Conservation (phyloP, 2,797 vertebrate genomes). For the Anguilla anguilla region DNA sequence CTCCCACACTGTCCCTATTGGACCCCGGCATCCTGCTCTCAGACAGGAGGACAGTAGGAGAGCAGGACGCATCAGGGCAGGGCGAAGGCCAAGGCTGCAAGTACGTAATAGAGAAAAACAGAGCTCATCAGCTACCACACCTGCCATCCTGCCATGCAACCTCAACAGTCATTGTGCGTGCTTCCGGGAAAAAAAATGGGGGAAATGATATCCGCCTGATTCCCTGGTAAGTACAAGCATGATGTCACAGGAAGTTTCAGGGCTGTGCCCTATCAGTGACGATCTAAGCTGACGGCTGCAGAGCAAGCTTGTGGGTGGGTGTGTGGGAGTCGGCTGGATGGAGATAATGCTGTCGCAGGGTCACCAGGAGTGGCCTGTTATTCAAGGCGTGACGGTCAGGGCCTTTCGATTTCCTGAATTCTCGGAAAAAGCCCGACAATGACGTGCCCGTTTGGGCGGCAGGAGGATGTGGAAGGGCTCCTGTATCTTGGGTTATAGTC, state of each 20-base stretch:
- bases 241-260: neutral
- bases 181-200: neutral
- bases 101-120: neutral
- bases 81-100: slow-evolving; percentile 9
- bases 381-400: slow-evolving; percentile 50
- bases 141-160: neutral
- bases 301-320: slow-evolving; percentile 42
- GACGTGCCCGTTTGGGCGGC: slow-evolving; percentile 32
- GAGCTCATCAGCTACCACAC: neutral
- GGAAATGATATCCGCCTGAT: neutral
- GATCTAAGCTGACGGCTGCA: neutral
- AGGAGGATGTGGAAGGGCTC: slow-evolving; percentile 53
- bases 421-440: slow-evolving; percentile 18
- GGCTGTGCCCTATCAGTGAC: neutral
- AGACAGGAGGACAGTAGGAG: slow-evolving; percentile 4
- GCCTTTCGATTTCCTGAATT: slow-evolving; percentile 43
- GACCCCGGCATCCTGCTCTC: slow-evolving; percentile 24
- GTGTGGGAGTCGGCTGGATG: neutral
- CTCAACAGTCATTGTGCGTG: neutral
- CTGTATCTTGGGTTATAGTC: slow-evolving; percentile 53
- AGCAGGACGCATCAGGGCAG: slow-evolving; percentile 30
- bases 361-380: slow-evolving; percentile 38
- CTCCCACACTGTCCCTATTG: slow-evolving; percentile 17
- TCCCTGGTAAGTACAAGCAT: neutral
- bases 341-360: slow-evolving; percentile 35